Percentiles rank a stretch among this genome's conserved stretches.
Conservation (phyloP, 2,797 vertebrate species). For the Lycodopsis pacificus region DNA sequence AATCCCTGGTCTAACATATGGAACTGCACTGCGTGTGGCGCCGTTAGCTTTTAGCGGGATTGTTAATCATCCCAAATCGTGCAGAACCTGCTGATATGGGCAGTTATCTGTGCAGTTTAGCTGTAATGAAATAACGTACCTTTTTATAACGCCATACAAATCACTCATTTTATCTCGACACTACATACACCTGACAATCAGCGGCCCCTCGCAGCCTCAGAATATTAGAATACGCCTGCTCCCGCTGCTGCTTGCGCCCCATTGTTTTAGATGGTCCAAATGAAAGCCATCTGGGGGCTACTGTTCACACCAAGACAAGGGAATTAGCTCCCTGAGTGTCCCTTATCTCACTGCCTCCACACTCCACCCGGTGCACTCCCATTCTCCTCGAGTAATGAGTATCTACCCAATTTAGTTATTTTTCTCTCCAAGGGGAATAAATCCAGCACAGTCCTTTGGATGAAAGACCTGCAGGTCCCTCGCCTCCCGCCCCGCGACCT, state of each 20-base stretch:
- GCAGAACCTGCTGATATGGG: slow-evolving; percentile 64
- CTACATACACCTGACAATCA: slow-evolving; percentile 61
- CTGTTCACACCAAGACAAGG: slow-evolving; percentile 80
- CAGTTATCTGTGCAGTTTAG: slow-evolving; percentile 40
- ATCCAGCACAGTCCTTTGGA: slow-evolving; percentile 78
- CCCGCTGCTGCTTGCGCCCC: slow-evolving; percentile 42
- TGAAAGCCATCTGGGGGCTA: slow-evolving; percentile 80
- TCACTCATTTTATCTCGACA: slow-evolving; percentile 71
- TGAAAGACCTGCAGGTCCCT: slow-evolving; percentile 77
- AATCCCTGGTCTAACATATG: slow-evolving; percentile 72
- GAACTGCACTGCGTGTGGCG: slow-evolving; percentile 49
- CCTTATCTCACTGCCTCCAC: slow-evolving; percentile 84
- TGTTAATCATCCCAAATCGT: slow-evolving; percentile 73
- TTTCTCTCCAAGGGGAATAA: slow-evolving; percentile 79
- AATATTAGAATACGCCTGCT: slow-evolving; percentile 60
- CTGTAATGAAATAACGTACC: slow-evolving; percentile 53
- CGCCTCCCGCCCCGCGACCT: slow-evolving; percentile 76
- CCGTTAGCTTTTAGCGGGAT: slow-evolving; percentile 59
- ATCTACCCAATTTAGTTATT: slow-evolving; percentile 85
- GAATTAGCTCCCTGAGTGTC: slow-evolving; percentile 84
- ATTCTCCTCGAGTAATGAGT: slow-evolving; percentile 86
- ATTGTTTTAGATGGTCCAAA: slow-evolving; percentile 82
- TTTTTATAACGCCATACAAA: slow-evolving; percentile 69
- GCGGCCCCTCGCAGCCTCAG: slow-evolving; percentile 54
- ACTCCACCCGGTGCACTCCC: slow-evolving; percentile 77